A percentile compares a stretch with the other conserved stretches of the same genome.
phyloP scores from a whole-genome alignment of 92 coral and sea anemone species.

The Phymanthus crucifer region DNA sequence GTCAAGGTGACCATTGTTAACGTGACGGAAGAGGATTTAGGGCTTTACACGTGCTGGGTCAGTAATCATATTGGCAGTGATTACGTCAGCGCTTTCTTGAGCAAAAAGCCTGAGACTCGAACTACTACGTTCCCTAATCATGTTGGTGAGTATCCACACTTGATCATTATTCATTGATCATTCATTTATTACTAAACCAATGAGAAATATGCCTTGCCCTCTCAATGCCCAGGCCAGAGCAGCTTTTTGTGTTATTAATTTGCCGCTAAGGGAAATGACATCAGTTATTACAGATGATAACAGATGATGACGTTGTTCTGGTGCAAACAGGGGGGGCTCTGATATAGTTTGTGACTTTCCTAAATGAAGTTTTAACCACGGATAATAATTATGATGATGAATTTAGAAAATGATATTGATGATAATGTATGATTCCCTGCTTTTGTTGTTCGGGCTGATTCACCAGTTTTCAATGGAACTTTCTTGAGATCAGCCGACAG shows the following conservation, averaged over 20 bases:
- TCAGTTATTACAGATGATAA: background rate
- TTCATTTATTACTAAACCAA: background rate
- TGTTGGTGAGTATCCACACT: background rate
- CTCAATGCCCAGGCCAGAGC: background rate
- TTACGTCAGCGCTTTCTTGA: constrained; percentile 69
- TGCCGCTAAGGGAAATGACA: background rate
- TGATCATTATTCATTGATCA: too few species aligned
- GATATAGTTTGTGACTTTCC: too few species aligned
- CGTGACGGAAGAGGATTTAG: constrained; percentile 83
- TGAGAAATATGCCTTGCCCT: background rate
- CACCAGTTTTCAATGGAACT: too few species aligned
- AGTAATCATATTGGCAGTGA: constrained; percentile 91
- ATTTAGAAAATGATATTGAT: too few species aligned
- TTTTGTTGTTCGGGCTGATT: too few species aligned
- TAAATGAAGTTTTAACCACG: too few species aligned
- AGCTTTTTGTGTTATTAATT: background rate
- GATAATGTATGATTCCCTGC: too few species aligned
- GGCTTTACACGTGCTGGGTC: constrained; percentile 86
- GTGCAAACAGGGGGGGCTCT: too few species aligned
- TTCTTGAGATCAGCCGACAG: too few species aligned
- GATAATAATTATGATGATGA: too few species aligned
- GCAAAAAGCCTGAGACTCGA: background rate
- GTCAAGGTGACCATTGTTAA: constrained; percentile 61
- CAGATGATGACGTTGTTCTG: too few species aligned
- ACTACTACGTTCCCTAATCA: background rate